These are phyloP conservation scores for Megamerina dolium DNA, from an alignment of 2,888 invertebrate species.

Conservation along the genomic window DNA sequence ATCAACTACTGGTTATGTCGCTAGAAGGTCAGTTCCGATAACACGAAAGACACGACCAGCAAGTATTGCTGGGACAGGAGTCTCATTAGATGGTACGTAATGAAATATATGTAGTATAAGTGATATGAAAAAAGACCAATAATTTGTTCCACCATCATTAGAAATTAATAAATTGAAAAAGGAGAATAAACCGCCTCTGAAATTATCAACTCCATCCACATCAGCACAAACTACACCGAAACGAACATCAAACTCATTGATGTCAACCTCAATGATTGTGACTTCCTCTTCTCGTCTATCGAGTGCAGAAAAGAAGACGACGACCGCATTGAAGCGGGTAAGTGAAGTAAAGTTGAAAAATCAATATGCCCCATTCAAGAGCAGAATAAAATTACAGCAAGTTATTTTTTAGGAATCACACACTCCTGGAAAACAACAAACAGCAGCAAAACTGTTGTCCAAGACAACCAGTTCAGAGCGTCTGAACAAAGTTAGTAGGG, in stretches of 20 bases:
- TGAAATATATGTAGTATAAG: background rate
- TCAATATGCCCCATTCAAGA: too few species aligned
- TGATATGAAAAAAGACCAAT: slow-evolving; percentile 25
- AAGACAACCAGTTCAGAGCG: slow-evolving; percentile 30
- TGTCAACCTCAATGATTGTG: slow-evolving; percentile 43
- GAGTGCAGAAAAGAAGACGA: slow-evolving; percentile 44
- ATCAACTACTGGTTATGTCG: slow-evolving; percentile 55
- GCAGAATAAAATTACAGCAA: too few species aligned
- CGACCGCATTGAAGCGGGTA: slow-evolving; percentile 43
- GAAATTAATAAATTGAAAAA: slow-evolving; percentile 47
- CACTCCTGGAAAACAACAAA: too few species aligned
- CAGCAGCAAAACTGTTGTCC: slow-evolving; percentile 32
- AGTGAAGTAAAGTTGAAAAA: too few species aligned
- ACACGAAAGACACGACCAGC: slow-evolving; percentile 70
- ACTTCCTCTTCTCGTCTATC: slow-evolving; percentile 39
- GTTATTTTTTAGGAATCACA: too few species aligned
- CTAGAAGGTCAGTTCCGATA: slow-evolving; percentile 56
- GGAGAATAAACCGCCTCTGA: slow-evolving; percentile 52
- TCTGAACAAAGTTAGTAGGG: slow-evolving; percentile 25
- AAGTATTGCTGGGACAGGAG: slow-evolving; percentile 79
- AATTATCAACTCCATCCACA: slow-evolving; percentile 33
- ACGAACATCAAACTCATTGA: slow-evolving; percentile 44
- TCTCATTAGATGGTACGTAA: slow-evolving; percentile 53
- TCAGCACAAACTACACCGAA: slow-evolving; percentile 50
- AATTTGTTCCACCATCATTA: slow-evolving; percentile 18